These are phyloP conservation scores for Psix sp. DNA, from an alignment of 1,140 invertebrate species.

Conservation along the genomic window DNA sequence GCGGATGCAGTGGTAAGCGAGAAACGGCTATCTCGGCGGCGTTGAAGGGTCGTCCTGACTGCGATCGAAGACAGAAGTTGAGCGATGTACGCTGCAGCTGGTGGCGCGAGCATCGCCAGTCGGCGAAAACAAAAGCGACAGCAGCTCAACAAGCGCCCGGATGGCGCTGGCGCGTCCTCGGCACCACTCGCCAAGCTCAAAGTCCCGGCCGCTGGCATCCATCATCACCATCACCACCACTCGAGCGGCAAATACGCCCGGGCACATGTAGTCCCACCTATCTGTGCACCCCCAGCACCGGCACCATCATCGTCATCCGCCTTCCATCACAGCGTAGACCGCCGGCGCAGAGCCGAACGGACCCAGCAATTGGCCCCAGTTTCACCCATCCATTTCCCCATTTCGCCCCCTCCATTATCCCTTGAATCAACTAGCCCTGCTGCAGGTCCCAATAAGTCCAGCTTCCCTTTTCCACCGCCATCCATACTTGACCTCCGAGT, in stretches of 20 bases:
- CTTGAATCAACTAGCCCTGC: slow-evolving; percentile 70
- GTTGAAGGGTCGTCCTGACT: slow-evolving; percentile 54
- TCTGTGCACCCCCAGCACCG: slow-evolving; percentile 62
- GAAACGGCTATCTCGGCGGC: slow-evolving; percentile 61
- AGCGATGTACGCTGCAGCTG: slow-evolving; percentile 73
- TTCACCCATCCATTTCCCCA: slow-evolving; percentile 72
- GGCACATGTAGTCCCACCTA: slow-evolving; percentile 60
- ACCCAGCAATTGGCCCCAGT: slow-evolving; percentile 65
- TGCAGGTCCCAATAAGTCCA: slow-evolving; percentile 61
- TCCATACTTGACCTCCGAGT: slow-evolving; percentile 74
- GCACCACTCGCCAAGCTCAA: slow-evolving; percentile 50
- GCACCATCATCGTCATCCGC: slow-evolving; percentile 63
- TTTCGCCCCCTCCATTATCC: slow-evolving; percentile 72
- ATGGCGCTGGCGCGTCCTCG: slow-evolving; percentile 40
- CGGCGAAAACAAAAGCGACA: slow-evolving; percentile 72
- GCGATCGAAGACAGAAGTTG: too few relatives aligned
- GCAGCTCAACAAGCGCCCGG: slow-evolving; percentile 66
- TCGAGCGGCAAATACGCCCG: slow-evolving; percentile 63
- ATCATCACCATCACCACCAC: slow-evolving; percentile 58
- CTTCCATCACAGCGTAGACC: slow-evolving; percentile 65
- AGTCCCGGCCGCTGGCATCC: slow-evolving; percentile 41
- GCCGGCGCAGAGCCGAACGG: slow-evolving; percentile 64
- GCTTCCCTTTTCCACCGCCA: slow-evolving; percentile 71
- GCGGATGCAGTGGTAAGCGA: slow-evolving; percentile 34
- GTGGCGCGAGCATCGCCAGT: slow-evolving; percentile 72